Base-by-base conservation (phyloP, 2,888 invertebrate genomes). In the Sthenelais limicola region DNA sequence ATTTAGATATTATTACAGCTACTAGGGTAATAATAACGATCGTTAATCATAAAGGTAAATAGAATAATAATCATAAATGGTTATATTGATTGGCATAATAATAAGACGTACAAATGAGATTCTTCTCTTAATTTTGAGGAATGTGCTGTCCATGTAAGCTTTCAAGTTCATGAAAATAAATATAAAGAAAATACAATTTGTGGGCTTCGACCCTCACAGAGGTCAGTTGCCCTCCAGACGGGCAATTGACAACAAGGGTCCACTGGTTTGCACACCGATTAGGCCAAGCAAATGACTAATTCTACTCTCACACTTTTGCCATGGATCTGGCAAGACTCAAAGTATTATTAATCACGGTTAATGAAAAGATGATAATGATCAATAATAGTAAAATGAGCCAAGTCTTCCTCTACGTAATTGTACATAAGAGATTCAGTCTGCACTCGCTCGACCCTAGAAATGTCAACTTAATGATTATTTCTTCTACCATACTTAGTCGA, bases 261-360 rank as follows among this genome's bases (percentile, higher is more conserved):
- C 43, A 62, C 43, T 7, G 62, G 28, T 24, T 38, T 43, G 62
- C 62, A n/a, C 62, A 38, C 62, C 26, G 35, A 18, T 62, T 62
- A 62, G 62, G 62, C 62, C 62, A 62, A 62, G 62, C 62, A 62
- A 62, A 38, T 24, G 21, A 62, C 62, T 62, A 62, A 62, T 26
- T n/a, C 62, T 62, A 62, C 62, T 62, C 43, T 38, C 62, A 62
- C 62, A 62, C 62, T 62, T 62, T 62, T 62, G 62, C 62, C 62
- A 62, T 38, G 38, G 21, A n/a, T 62, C 35, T 62, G 62, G 62
- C 62, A 62, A 62, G 62, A 62, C 62, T 62, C 62, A 62, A 62
- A 62, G 35, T 35, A 62, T 62, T 62, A 62, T 62, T 62, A 62
- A 62, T 62, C 24, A 62, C 15, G 18, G 62, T 62, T 62, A 62